Base-by-base conservation (phyloP, 2,113 vertebrate genomes). In the Herpetotheres cachinnans region DNA sequence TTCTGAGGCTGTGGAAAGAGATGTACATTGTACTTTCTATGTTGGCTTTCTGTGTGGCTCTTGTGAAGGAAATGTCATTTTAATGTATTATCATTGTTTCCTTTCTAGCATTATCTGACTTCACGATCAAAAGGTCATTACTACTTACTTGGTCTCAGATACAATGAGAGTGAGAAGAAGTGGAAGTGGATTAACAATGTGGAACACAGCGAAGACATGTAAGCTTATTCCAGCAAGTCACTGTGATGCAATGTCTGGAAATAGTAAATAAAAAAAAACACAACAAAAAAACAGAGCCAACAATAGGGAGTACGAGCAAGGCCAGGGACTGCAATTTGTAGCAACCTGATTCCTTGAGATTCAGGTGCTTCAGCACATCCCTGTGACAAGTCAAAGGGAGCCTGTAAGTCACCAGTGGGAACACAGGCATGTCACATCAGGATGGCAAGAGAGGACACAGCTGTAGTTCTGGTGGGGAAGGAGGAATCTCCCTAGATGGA, bases 101-200 rank as follows among this genome's bases (percentile, higher is more conserved):
- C 56, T 84, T 92, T 92, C 79, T 36, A 96, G 96, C 0, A 0
- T 0, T 95, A 65, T 10, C 77, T 95, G 30, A 0, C 0, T 5
- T 16, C 19, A 12, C 14, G 0, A 40, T 66, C 89, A 47, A 0
- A 0, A 0, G 0, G 2, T 27, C 0, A 9, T 1, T 97, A 95
- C 78, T 95, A 85, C 27, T 54, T 95, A 0, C 89, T 95, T 79
- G 93, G 95, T 67, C 86, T 97, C 25, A 90, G 0, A 14, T 30
- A 17, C 10, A 67, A 2, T 10, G 0, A 3, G 2, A n/a, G 3
- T 0, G 27, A 93, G 26, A 1, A 11, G 12, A 87, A 90, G 46
- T 96, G 95, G 96, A 90, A 76, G 82, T 94, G 95, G 96, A 82
- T 82, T 72, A 93, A 94, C 38, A 6, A 30, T 2, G 0, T 7